phyloP scores from a whole-genome alignment of 2,888 invertebrate genomes.

The Lasioglossum lativentre region DNA sequence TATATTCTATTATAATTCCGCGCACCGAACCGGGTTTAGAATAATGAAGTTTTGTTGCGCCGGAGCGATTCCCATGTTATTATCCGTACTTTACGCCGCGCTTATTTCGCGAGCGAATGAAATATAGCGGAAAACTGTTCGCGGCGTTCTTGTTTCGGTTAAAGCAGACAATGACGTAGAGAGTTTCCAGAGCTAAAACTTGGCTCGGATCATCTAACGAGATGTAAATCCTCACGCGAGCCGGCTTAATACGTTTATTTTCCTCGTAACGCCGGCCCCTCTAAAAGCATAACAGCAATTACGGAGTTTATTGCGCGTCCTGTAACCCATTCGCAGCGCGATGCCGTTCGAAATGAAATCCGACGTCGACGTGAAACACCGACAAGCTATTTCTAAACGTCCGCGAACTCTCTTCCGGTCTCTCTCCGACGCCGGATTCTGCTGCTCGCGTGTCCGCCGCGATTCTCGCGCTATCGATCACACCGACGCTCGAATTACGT shows the following conservation, averaged over 20 bases:
- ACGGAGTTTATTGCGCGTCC: slow-evolving; percentile 69
- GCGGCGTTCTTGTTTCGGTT: not conserved
- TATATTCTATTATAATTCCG: not conserved
- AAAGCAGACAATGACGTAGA: slow-evolving; percentile 43
- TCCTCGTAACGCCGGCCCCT: slow-evolving; percentile 47
- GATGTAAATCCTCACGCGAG: slow-evolving; percentile 54
- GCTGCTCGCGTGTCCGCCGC: not conserved
- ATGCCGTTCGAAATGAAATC: slow-evolving; percentile 70
- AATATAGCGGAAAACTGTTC: not conserved
- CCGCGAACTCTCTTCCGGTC: slow-evolving; percentile 4
- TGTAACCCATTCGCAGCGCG: slow-evolving; percentile 70
- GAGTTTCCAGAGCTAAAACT: slow-evolving; percentile 46
- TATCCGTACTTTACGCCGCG: not conserved
- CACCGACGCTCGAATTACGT: not conserved
- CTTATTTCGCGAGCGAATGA: not conserved
- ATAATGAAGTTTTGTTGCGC: not conserved
- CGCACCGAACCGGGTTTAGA: not conserved
- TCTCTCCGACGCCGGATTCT: slow-evolving; percentile 5
- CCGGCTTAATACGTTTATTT: slow-evolving; percentile 63
- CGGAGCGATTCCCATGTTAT: not conserved
- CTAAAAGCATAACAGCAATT: slow-evolving; percentile 67
- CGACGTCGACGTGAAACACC: slow-evolving; percentile 42
- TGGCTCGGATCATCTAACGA: slow-evolving; percentile 36
- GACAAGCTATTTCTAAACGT: slow-evolving; percentile 48
- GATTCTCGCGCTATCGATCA: slow-evolving; percentile 10